These are phyloP conservation scores for Semotilus atromaculatus DNA, from an alignment of 2,797 vertebrate species.

Conservation along the genomic window DNA sequence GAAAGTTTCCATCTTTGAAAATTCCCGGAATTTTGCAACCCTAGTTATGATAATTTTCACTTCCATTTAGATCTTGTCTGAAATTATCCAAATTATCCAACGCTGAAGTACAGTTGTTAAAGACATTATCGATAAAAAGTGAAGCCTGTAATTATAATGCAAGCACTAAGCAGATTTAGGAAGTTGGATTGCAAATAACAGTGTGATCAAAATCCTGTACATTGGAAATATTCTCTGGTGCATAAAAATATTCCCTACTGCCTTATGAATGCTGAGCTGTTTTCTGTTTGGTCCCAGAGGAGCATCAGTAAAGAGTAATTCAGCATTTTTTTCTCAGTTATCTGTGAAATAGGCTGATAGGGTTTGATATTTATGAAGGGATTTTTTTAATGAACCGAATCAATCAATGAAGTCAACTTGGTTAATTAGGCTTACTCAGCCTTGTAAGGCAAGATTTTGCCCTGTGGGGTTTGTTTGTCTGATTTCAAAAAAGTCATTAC, in stretches of 20 bases:
- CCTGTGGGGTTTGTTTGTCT: neutral
- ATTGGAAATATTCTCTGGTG: slow-evolving; percentile 13
- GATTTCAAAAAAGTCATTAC: neutral
- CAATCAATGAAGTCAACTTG: slow-evolving; percentile 5
- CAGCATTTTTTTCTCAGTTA: slow-evolving; percentile 10
- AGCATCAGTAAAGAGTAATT: slow-evolving; percentile 14
- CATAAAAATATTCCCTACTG: neutral
- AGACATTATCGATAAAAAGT: neutral
- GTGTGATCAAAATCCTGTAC: slow-evolving; percentile 6
- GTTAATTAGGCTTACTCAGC: slow-evolving; percentile 30
- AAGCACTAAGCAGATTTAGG: neutral
- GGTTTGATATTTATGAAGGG: slow-evolving; percentile 18
- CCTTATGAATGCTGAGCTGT: slow-evolving; percentile 6
- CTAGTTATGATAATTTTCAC: neutral
- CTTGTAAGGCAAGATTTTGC: neutral
- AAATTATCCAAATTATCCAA: neutral
- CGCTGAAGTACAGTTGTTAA: neutral
- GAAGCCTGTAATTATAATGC: slow-evolving; percentile 12
- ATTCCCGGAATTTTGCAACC: too few relatives aligned
- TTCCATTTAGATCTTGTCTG: neutral
- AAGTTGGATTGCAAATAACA: neutral
- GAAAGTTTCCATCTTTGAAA: too few relatives aligned
- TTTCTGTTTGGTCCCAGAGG: slow-evolving; percentile 27
- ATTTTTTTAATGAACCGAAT: neutral
- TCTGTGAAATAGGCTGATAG: neutral